Evolutionary conservation across 2,888 invertebrate species (phyloP), one percentile per base, ranked within the genome.

Genomic region (Unio pictorum): DNA sequence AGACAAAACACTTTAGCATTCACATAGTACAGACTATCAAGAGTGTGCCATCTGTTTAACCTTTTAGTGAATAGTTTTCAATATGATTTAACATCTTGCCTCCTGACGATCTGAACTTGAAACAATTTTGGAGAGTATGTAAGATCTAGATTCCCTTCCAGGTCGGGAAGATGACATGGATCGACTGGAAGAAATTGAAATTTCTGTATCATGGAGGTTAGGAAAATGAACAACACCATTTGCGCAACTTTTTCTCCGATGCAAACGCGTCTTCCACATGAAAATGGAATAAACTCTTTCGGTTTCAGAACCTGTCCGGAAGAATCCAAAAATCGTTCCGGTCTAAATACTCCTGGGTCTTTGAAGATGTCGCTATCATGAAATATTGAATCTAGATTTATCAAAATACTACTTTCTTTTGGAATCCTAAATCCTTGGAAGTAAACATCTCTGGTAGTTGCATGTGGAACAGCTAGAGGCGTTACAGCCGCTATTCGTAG

Each of bases 191-290:
- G 54, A 30, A 68, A 68, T 18, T 56, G 34, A 20, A 68, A 58
- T 23, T 30, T 45, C 6, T 68, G 68, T 8, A 68, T 30, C 68
- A 68, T 63, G 18, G 58, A 57, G 17, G 68, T 34, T 4, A 68
- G 58, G n/a, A 68, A 68, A 30, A 68, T 63, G 45, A 68, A 68
- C 64, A 68, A 26, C 26, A 64, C 68, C 26, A 64, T 45, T 15
- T 56, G 63, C 17, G 68, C 68, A 34, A 68, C 45, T 1, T 56
- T 26, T n/a, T 68, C 68, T 4, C 68, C 68, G 28, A 64, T 20
- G 59, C 68, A 68, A 34, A 55, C 28, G 20, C 62, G 62, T 54
- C 62, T 63, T 55, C 62, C 62, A 30, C 54, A 63, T 18, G 55
- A 63, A 55, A 63, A 63, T 45, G 62, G n/a, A 30, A 63, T 63